These are phyloP conservation scores for Patella pellucida DNA, from an alignment of 2,888 invertebrate species.

Conservation along the genomic window DNA sequence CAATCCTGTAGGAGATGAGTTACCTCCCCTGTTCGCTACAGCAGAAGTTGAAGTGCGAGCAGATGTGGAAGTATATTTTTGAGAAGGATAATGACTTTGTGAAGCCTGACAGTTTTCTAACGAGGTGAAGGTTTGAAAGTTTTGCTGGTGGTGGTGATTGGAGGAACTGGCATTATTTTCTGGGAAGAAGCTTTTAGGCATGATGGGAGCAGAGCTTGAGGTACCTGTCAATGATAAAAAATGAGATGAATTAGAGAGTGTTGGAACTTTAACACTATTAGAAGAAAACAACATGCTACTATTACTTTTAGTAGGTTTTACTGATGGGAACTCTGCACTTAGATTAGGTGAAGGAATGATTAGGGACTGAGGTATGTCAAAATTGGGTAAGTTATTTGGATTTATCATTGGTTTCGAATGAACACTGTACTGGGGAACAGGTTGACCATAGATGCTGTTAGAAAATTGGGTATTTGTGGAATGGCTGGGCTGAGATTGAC, in stretches of 20 bases:
- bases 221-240: neutral
- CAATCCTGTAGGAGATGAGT: neutral
- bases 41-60: neutral
- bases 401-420: too few species aligned
- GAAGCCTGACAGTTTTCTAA: neutral
- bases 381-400: neutral
- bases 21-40: neutral
- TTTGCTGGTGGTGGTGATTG: too few species aligned
- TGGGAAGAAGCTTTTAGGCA: neutral
- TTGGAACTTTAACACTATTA: neutral
- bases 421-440: too few species aligned
- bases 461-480: neutral
- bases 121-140: too few species aligned
- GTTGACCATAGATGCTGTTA: too few species aligned
- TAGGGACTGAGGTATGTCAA: neutral
- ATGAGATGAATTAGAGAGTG: neutral
- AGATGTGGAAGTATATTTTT: neutral
- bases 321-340: neutral
- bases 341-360: constrained; percentile 2
- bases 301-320: neutral
- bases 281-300: neutral
- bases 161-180: neutral
- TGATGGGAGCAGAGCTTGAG: neutral
- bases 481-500: neutral
- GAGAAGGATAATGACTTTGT: neutral